A percentile compares a stretch with the other conserved stretches of the same genome.
phyloP scores from a whole-genome alignment of 2,888 invertebrate species.

The Cancer borealis region DNA sequence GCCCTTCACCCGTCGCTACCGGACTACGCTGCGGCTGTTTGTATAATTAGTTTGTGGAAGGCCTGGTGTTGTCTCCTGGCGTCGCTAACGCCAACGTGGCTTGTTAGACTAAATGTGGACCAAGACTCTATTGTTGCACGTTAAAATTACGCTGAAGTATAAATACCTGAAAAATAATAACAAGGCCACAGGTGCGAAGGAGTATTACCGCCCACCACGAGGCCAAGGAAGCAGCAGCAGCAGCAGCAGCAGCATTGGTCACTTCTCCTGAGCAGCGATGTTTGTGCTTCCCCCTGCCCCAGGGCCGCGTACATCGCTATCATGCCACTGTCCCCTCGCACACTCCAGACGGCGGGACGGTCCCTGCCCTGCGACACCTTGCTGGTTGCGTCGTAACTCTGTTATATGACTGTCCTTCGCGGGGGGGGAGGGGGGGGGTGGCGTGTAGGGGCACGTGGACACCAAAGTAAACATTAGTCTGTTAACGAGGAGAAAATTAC shows the following conservation, averaged over 20 bases:
- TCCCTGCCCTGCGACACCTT: not conserved
- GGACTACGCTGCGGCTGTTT: not conserved
- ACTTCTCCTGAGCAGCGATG: not conserved
- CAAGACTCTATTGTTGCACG: not conserved
- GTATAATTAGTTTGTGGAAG: not conserved
- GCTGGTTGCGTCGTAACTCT: not conserved
- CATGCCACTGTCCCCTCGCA: not conserved
- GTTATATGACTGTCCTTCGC: not conserved
- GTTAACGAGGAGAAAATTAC: constrained; percentile 14
- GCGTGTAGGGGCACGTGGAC: not conserved
- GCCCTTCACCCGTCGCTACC: not conserved
- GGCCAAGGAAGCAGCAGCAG: not conserved
- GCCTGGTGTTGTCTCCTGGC: not conserved
- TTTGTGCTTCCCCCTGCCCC: not conserved
- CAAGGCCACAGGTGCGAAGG: not conserved
- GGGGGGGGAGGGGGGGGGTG: not conserved
- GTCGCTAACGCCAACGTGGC: not conserved
- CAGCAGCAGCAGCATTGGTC: not conserved
- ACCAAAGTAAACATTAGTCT: not conserved
- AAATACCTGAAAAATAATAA: not conserved
- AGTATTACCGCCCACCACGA: not conserved
- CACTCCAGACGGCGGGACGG: too few relatives aligned
- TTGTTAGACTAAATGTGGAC: not conserved
- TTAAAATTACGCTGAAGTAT: not conserved
- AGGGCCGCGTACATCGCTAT: not conserved